Conservation (phyloP, 1,140 invertebrate species). For the Eriocheir sinensis region DNA sequence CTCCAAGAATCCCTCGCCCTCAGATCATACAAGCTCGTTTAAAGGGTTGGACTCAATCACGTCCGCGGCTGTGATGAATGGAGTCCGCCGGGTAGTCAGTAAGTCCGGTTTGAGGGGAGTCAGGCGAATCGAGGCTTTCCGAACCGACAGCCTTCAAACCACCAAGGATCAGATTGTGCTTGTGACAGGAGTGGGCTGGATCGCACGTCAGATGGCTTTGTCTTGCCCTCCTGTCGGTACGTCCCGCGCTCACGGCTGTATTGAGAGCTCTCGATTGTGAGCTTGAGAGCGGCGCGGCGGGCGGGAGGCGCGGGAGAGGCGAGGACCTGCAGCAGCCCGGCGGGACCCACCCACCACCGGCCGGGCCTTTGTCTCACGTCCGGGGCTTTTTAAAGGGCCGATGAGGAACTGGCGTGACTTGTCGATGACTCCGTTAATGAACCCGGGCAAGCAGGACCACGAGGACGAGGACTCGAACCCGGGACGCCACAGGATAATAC, state of each 20-base stretch:
- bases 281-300: constrained; percentile 47
- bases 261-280: constrained; percentile 61
- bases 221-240: constrained; percentile 54
- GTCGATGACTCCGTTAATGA: neutral
- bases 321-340: neutral
- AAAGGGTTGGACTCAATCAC: constrained; percentile 46
- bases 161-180: constrained; percentile 65
- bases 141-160: constrained; percentile 51
- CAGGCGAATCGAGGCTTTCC: constrained; percentile 51
- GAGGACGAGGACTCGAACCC: neutral
- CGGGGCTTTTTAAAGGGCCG: constrained; percentile 46
- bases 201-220: constrained; percentile 53
- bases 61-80: constrained; percentile 39
- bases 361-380: constrained; percentile 10
- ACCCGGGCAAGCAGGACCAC: neutral
- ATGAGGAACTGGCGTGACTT: neutral
- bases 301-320: neutral
- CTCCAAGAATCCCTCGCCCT: neutral
- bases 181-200: constrained; percentile 68
- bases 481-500: no score
- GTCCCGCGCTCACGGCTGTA: constrained; percentile 44
- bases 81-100: neutral
- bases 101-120: neutral
- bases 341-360: neutral
- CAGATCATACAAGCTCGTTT: constrained; percentile 55